These are phyloP conservation scores for Agrotis exclamationis DNA, from an alignment of 2,888 invertebrate species.

Conservation along the genomic window DNA sequence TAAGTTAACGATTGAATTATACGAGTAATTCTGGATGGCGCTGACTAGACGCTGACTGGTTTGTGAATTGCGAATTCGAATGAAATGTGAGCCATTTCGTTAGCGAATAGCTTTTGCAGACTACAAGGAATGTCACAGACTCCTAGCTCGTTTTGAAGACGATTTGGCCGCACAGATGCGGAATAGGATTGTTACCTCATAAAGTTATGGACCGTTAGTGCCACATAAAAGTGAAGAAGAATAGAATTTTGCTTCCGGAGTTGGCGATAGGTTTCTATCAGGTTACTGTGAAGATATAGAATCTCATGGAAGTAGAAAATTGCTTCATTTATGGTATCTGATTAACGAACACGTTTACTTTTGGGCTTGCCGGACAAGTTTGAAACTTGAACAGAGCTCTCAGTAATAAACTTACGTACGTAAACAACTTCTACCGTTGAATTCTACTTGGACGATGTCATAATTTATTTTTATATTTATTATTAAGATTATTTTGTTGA, in stretches of 20 bases:
- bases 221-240: constrained; percentile 18
- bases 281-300: not conserved
- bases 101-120: constrained; percentile 63
- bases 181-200: constrained; percentile 33
- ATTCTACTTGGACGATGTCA: not conserved
- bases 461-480: not conserved
- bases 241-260: constrained; percentile 19
- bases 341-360: not conserved
- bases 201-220: constrained; percentile 33
- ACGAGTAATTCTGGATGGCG: constrained; percentile 59
- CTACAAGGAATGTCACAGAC: constrained; percentile 28
- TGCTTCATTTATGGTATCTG: constrained; percentile 1
- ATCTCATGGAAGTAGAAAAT: not conserved
- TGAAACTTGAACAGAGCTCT: not conserved
- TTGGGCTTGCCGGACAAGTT: not conserved
- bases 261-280: not conserved
- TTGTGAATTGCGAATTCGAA: constrained; percentile 63
- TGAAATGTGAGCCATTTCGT: constrained; percentile 72
- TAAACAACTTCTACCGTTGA: not conserved
- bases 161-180: constrained; percentile 44
- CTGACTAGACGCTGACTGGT: constrained; percentile 61
- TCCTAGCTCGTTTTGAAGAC: constrained; percentile 37
- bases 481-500: no score
- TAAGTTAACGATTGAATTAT: constrained; percentile 71
- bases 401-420: not conserved